Evolutionary conservation across 2,797 vertebrate species (phyloP), one percentile per base, ranked within the genome.

Genomic region (Parotocinclus haroldoi): DNA sequence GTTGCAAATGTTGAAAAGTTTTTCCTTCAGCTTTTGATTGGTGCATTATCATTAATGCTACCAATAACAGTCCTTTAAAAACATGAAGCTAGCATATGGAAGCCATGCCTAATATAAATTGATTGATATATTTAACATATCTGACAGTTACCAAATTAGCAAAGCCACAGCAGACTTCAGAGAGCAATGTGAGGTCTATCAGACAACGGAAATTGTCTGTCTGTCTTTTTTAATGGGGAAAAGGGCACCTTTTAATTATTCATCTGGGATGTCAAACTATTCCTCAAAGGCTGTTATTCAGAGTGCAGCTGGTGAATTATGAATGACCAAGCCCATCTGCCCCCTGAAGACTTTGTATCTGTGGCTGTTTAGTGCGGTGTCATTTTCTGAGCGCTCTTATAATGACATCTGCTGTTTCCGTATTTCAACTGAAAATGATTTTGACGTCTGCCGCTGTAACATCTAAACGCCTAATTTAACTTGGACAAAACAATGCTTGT

Each of bases 391-490:
- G n/a, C n/a, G n/a, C n/a, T n/a, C n/a, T n/a, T n/a, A n/a, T n/a
- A n/a, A n/a, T n/a, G n/a, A n/a, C n/a, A n/a, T n/a, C n/a, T n/a
- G n/a, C n/a, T n/a, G n/a, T n/a, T n/a, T n/a, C n/a, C n/a, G 36
- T 68, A 49, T 59, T 76, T 72, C 55, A 63, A 59, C 37, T 46
- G 57, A 69, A 51, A 69, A 63, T 58, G 51, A 74, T 65, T 78
- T 69, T 71, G 38, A 68, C 61, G 44, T 67, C 45, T 9, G 19
- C 55, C 60, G 63, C 44, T 56, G 27, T 57, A 66, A 68, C 50
- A 62, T 83, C 73, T 48, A 72, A 80, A 82, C 42, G 65, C 72
- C 78, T 79, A 76, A 82, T 82, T 53, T 80, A 74, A 78, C 87
- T 45, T 75, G 81, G 73, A 76, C 73, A 74, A 78, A 78, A 76